Percentiles rank a stretch among this genome's conserved stretches.
Conservation (phyloP, 2,888 invertebrate genomes). For the Microctonus aethiopoides region DNA sequence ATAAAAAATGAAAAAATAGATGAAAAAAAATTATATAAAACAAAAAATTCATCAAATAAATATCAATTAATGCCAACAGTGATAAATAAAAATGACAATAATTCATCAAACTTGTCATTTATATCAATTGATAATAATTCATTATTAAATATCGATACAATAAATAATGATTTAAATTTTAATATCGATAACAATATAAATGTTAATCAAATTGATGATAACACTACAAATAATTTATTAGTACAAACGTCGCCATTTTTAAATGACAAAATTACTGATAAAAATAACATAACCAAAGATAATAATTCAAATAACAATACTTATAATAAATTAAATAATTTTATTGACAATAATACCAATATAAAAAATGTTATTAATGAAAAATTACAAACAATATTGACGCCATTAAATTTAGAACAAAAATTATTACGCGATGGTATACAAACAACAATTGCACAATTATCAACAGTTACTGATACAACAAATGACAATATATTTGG, state of each 20-base stretch:
- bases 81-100: conserved; percentile 40
- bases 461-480: conserved; percentile 46
- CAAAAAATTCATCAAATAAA: conserved; percentile 25
- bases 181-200: conserved; percentile 34
- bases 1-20: conserved; percentile 27
- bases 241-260: conserved; percentile 25
- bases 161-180: conserved; percentile 40
- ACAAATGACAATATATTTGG: conserved; percentile 14
- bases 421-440: conserved; percentile 57
- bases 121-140: conserved; percentile 37
- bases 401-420: conserved; percentile 49
- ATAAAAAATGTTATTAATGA: not conserved
- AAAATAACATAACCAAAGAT: conserved; percentile 16
- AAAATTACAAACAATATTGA: conserved; percentile 8
- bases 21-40: conserved; percentile 26
- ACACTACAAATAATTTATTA: conserved; percentile 38
- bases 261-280: not conserved
- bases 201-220: conserved; percentile 35
- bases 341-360: conserved; percentile 10
- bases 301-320: conserved; percentile 5
- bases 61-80: conserved; percentile 53
- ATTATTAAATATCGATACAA: conserved; percentile 34
- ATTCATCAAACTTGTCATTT: conserved; percentile 46
- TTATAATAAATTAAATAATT: conserved; percentile 23
- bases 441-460: conserved; percentile 55